Base-by-base conservation (phyloP, 1,140 invertebrate species). In the Archivesica marissinica region DNA sequence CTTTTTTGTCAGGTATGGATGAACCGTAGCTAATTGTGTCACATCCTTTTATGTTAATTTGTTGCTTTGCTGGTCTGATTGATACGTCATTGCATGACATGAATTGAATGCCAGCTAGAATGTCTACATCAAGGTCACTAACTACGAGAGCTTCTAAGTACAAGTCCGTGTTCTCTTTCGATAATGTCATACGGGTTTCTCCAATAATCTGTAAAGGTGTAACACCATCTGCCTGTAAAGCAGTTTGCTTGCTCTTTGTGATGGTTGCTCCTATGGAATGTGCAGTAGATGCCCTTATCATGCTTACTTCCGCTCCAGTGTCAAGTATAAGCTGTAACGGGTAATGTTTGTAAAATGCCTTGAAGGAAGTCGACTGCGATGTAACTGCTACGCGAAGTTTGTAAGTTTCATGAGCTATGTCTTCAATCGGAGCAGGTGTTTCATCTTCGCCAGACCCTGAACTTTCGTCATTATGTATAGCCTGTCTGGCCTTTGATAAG, bases 201-300 rank as follows among this genome's bases (percentile, higher is more conserved):
- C 84, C 83, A 68, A 86, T 33, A 20, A 87, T 68, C 25, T 39
- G 30, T 23, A 88, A 54, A 4, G 85, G 68, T 11, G 85, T 85
- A 0, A 75, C 64, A 20, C 83, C 84, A 59, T 87, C 83, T 20
- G 84, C 88, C 38, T 87, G 83, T 9, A 79, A 38, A 13, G 86
- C 79, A 41, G n/a, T 61, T 30, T 84, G 86, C n/a, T 50, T 59
- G 2, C n/a, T 84, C 20, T 83, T 87, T 30, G 30, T 64, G 33
- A 87, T 86, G 17, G 20, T 17, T 0, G 80, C 61, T 2, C 50
- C 75, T 23, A 86, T 61, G 33, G 50, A 52, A 33, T 70, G 61
- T 17, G 79, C 75, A 44, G 68, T 17, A 2, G 84, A 78, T 15
- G 23, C 6, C 25, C 56, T 79, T 2, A 86, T 83, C 84, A 83